Percentiles rank a stretch among this genome's conserved stretches.
phyloP scores from a whole-genome alignment of 2,888 invertebrate species.

The Camponotus fellah region DNA sequence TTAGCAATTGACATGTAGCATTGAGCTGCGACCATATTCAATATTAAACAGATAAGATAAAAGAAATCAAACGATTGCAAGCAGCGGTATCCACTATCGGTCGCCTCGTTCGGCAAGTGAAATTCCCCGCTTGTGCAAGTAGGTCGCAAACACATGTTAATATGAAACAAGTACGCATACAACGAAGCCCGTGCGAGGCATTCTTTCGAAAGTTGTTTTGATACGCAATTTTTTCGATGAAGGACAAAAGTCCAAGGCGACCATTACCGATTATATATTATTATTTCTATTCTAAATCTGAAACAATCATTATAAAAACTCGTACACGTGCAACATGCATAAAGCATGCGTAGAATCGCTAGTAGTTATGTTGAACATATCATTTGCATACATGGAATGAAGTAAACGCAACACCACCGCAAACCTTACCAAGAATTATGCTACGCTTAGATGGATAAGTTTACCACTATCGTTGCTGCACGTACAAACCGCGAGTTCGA shows the following conservation, averaged over 20 bases:
- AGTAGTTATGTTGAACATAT: background rate
- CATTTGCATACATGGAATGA: constrained; percentile 16
- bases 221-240: background rate
- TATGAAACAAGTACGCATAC: constrained; percentile 34
- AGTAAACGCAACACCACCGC: background rate
- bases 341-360: background rate
- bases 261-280: background rate
- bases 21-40: background rate
- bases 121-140: constrained; percentile 52
- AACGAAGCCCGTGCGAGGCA: constrained; percentile 25
- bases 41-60: constrained; percentile 57
- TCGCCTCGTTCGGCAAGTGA: constrained; percentile 45
- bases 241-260: constrained; percentile 2
- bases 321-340: background rate
- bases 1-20: background rate
- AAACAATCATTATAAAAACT: background rate
- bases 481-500: background rate
- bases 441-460: background rate
- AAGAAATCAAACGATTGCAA: background rate
- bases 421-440: background rate
- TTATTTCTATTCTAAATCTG: background rate
- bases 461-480: background rate
- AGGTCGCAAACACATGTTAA: constrained; percentile 57
- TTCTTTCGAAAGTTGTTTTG: constrained; percentile 31
- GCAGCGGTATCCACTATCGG: constrained; percentile 31